Conservation (phyloP, 2,113 vertebrate species). For the Poecile atricapillus region DNA sequence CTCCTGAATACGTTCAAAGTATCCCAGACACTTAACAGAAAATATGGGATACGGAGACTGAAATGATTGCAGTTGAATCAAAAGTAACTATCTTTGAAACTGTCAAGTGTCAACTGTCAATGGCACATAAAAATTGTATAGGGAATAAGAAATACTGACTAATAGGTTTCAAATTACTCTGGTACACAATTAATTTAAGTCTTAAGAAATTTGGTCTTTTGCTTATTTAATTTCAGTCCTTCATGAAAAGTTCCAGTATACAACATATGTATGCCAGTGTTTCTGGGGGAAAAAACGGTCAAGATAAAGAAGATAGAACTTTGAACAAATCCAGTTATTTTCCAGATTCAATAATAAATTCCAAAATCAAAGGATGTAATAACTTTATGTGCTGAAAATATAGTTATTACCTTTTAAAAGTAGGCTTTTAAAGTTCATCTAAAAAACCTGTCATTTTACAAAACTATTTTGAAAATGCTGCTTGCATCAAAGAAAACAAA, state of each 20-base stretch:
- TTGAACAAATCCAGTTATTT: not conserved
- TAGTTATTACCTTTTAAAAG: not conserved
- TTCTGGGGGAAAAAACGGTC: not conserved
- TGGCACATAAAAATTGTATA: not conserved
- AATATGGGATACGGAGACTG: not conserved
- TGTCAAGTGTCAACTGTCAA: not conserved
- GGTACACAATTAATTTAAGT: not conserved
- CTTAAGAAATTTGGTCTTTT: not conserved
- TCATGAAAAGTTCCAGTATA: not conserved
- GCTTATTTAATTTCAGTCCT: not conserved
- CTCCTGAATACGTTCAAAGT: not conserved
- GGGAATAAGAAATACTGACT: not conserved
- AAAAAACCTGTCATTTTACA: not conserved
- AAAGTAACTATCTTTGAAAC: not conserved
- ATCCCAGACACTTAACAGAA: not conserved
- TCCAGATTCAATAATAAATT: not conserved
- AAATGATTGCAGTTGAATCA: not conserved
- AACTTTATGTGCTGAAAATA: not conserved
- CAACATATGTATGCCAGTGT: not conserved
- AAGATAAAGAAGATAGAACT: not conserved
- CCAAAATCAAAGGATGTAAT: not conserved
- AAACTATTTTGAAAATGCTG: not conserved
- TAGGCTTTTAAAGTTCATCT: not conserved
- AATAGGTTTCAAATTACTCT: not conserved
- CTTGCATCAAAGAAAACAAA: not conserved